Conservation (phyloP, 2,797 vertebrate genomes). For the Scomberomorus guttatus region DNA sequence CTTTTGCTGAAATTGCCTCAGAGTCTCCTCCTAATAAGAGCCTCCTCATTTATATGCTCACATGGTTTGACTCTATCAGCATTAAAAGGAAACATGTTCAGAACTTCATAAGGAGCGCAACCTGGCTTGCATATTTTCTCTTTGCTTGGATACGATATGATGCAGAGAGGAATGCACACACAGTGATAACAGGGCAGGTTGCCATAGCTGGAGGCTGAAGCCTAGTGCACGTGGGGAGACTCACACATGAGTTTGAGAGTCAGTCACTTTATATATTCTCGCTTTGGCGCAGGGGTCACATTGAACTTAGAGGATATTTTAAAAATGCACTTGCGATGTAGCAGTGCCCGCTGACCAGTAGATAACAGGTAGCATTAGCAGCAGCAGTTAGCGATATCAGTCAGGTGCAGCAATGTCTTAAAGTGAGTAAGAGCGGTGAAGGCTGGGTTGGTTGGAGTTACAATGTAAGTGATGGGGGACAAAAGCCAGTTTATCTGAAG, state of each 20-base stretch:
- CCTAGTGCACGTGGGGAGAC: conserved; percentile 13
- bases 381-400: too few relatives aligned
- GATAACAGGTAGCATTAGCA: too few relatives aligned
- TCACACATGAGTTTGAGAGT: conserved; percentile 22
- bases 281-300: conserved; percentile 24
- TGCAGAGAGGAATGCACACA: conserved; percentile 18
- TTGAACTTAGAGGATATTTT: conserved; percentile 5
- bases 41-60: conserved; percentile 57
- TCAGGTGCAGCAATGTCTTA: too few relatives aligned
- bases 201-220: conserved; percentile 20
- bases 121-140: conserved; percentile 32
- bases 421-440: too few relatives aligned
- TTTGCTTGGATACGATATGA: conserved; percentile 26
- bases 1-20: not conserved
- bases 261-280: not conserved
- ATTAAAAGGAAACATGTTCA: conserved; percentile 47
- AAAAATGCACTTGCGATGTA: too few relatives aligned
- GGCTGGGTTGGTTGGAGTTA: too few relatives aligned
- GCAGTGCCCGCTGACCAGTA: too few relatives aligned
- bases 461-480: not conserved
- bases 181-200: conserved; percentile 33
- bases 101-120: conserved; percentile 33
- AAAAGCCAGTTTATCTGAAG: not conserved
- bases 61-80: conserved; percentile 50
- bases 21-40: too few relatives aligned